phyloP scores from a whole-genome alignment of 2,797 vertebrate species.

The Lagorchestes hirsutus region DNA sequence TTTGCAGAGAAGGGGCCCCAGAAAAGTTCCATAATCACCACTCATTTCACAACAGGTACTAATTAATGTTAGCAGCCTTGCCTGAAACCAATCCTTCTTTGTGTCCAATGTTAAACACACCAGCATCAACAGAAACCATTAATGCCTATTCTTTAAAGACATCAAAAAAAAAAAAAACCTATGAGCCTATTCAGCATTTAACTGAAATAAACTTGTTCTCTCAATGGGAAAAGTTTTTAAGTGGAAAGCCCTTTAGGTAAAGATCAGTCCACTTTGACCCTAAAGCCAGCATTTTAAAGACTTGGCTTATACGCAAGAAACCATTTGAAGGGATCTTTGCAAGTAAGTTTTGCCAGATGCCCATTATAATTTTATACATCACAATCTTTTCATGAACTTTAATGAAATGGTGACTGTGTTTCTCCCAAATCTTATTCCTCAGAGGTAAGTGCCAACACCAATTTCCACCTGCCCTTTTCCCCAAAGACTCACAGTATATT shows the following conservation, averaged over 20 bases:
- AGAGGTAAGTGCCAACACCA: not conserved
- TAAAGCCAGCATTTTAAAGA: slow-evolving; percentile 53
- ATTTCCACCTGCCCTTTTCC: not conserved
- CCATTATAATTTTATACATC: slow-evolving; percentile 1
- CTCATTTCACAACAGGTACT: slow-evolving; percentile 94
- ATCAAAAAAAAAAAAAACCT: slow-evolving; percentile 24
- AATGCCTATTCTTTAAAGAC: slow-evolving; percentile 12
- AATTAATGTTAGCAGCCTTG: not conserved
- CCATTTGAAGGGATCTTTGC: slow-evolving; percentile 56
- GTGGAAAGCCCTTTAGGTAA: slow-evolving; percentile 53
- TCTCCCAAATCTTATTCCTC: not conserved
- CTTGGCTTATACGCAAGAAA: slow-evolving; percentile 50
- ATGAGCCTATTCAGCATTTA: slow-evolving; percentile 54
- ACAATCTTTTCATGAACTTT: slow-evolving; percentile 13
- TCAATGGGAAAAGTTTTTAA: slow-evolving; percentile 31
- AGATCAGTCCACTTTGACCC: slow-evolving; percentile 62
- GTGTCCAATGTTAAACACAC: not conserved
- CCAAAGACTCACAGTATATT: slow-evolving; percentile 1
- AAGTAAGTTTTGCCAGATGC: slow-evolving; percentile 49
- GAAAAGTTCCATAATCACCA: slow-evolving; percentile 90
- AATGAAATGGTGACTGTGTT: not conserved
- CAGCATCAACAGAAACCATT: not conserved
- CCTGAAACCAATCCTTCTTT: not conserved
- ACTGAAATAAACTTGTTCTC: slow-evolving; percentile 67
- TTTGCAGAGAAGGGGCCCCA: slow-evolving; percentile 92